phyloP scores from a whole-genome alignment of 2,113 vertebrate genomes.

The Todiramphus chloris region DNA sequence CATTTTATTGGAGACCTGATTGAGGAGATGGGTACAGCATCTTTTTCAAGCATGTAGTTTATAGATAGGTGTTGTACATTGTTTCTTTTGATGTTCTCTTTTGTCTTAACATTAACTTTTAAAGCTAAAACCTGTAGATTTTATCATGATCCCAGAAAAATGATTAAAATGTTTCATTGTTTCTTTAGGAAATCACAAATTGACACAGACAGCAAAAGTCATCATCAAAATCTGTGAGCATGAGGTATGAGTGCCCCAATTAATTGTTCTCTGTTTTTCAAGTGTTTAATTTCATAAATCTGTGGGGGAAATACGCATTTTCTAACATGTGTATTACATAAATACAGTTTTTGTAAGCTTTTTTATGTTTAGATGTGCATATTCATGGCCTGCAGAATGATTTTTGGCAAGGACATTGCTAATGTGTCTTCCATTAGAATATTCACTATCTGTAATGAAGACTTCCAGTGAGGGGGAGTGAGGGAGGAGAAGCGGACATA shows the following conservation, averaged over 20 bases:
- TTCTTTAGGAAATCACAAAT: slow-evolving; percentile 93
- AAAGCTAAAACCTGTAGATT: not conserved
- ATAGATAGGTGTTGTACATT: not conserved
- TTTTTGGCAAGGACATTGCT: not conserved
- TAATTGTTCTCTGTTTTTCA: not conserved
- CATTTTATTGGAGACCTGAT: not conserved
- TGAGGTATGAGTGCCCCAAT: slow-evolving; percentile 80
- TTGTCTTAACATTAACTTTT: not conserved
- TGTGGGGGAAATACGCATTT: not conserved
- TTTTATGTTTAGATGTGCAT: not conserved
- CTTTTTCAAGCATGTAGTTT: not conserved
- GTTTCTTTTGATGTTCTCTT: not conserved
- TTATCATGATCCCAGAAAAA: not conserved
- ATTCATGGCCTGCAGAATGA: not conserved
- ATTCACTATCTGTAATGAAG: not conserved
- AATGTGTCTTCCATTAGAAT: not conserved
- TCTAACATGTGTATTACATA: not conserved
- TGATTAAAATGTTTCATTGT: slow-evolving; percentile 53
- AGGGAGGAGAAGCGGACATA: no score
- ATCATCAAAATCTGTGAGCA: slow-evolving; percentile 99
- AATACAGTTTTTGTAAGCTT: not conserved
- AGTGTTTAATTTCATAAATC: not conserved
- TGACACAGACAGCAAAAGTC: slow-evolving; percentile 97
- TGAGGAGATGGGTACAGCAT: not conserved
- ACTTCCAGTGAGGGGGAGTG: not conserved